Evolutionary conservation across 1,140 invertebrate genomes (phyloP), one percentile per base, ranked within the genome.

Genomic region (Sarcophaga bullata): DNA sequence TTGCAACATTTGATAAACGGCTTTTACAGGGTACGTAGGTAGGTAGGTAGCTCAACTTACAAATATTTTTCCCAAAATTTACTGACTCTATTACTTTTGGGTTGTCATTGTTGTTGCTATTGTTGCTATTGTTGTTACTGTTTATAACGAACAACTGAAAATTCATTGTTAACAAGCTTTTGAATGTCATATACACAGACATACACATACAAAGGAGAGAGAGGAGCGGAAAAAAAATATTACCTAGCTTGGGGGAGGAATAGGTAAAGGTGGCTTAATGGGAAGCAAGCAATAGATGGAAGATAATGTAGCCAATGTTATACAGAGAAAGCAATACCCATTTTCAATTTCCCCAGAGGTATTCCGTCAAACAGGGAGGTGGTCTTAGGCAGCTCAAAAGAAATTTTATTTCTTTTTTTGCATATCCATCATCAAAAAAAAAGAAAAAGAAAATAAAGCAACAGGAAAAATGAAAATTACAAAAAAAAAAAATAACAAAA

Each of bases 331-430:
- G 6, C 8, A 62, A 47, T 47, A 81, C 50, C 72, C n/a, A n/a
- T 73, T 80, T 72, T 80, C 83, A 82, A 84, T 84, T 84, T 84
- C 83, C 83, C 83, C 58, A 47, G 81, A 73, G 81, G 83, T 81
- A 50, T 82, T 82, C 81, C 80, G 75, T 84, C 83, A 84, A 84
- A 84, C 73, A 84, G 83, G 83, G n/a, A n/a, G n/a, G 82, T 80
- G 83, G 82, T 82, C 83, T 84, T 84, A 84, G 81, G 83, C 81
- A 82, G 81, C 62, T 76, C n/a, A n/a, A 80, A 62, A 82, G 76
- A 80, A 81, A n/a, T n/a, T n/a, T n/a, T n/a, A n/a, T n/a, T 68
- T 73, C 4, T 37, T 37, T 37, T 68, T 73, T 80, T 75, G 46
- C 81, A 84, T 84, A n/a, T 82, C 83, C 81, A 80, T 73, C 80